Base-by-base conservation (phyloP, 2,888 invertebrate species). In the Eilema depressum region DNA sequence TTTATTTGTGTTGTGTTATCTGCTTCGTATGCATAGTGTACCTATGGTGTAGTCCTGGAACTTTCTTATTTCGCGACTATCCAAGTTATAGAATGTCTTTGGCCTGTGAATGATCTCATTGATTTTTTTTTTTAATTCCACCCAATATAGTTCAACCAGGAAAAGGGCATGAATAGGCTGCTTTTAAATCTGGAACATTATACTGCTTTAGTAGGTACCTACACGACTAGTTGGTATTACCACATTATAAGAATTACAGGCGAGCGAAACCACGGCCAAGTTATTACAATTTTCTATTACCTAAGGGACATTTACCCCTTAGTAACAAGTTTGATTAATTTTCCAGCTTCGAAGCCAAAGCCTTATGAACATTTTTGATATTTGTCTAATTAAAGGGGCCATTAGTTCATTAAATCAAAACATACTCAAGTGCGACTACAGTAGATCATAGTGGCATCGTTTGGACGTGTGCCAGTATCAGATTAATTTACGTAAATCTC, bases 401-500 rank as follows among this genome's bases (percentile, higher is more conserved):
- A 56, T 66, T 74, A 71, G 71, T 64, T 67, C n/a, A 68, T 71
- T 65, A 68, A 66, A 74, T 80, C 62, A 75, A 69, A 79, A 68
- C 68, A 70, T 69, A 62, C 30, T 61, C 28, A n/a, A 25, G 30
- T 47, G 72, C 56, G 67, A 65, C 30, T 62, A 75, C 73, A 82
- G 75, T 79, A 75, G 74, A 75, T 82, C 73, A 78, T 66, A 65
- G 63, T 53, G 64, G 65, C 68, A 66, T 57, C 60, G 74, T 33
- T 57, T 71, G 80, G 78, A 20, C 11, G 17, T 4, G 25, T 68
- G 75, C 80, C 80, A 81, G 62, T 63, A 69, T 75, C 41, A 65
- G 75, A 82, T 78, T 72, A 80, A 82, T 78, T 72, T 73, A 70
- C 74, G 66, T 70, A 74, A 72, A 75, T 67, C 41, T 23, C 25